Percentiles rank a stretch among this genome's conserved stretches.
phyloP scores from a whole-genome alignment of 2,797 vertebrate species.

The Artibeus lituratus region DNA sequence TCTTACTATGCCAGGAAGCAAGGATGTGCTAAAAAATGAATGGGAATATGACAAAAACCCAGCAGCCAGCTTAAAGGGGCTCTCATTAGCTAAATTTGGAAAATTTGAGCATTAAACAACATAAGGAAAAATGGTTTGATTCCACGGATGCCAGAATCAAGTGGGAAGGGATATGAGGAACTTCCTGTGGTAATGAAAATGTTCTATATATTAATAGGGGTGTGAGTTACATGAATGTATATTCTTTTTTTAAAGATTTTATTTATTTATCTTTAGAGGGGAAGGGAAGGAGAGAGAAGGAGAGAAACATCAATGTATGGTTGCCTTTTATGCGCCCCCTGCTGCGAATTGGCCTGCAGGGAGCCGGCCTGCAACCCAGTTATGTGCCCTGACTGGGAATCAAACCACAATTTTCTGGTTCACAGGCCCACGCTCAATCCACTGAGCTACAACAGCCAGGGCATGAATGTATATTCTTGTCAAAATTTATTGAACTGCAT shows the following conservation, averaged over 20 bases:
- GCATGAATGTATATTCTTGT: neutral
- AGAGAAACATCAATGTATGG: too few species aligned
- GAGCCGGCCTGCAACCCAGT: too few species aligned
- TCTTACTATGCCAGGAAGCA: neutral
- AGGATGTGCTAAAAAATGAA: neutral
- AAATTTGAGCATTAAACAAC: neutral
- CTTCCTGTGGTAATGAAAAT: neutral
- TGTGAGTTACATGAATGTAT: neutral
- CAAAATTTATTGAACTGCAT: neutral
- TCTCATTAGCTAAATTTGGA: neutral
- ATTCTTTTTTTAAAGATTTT: too few species aligned
- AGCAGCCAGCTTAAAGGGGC: neutral
- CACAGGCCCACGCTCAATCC: too few species aligned
- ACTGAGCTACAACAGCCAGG: too few species aligned
- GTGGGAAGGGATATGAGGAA: neutral
- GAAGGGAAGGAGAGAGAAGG: too few species aligned
- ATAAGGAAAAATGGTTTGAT: neutral
- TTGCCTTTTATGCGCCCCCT: too few species aligned
- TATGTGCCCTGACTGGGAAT: too few species aligned
- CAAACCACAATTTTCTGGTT: too few species aligned
- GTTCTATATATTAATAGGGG: neutral
- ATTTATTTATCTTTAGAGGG: too few species aligned
- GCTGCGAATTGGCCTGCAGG: too few species aligned
- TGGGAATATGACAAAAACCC: neutral
- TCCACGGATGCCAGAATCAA: neutral